phyloP scores from a whole-genome alignment of 53 echinoderm and acorn worm genomes.

The Astropecten irregularis region DNA sequence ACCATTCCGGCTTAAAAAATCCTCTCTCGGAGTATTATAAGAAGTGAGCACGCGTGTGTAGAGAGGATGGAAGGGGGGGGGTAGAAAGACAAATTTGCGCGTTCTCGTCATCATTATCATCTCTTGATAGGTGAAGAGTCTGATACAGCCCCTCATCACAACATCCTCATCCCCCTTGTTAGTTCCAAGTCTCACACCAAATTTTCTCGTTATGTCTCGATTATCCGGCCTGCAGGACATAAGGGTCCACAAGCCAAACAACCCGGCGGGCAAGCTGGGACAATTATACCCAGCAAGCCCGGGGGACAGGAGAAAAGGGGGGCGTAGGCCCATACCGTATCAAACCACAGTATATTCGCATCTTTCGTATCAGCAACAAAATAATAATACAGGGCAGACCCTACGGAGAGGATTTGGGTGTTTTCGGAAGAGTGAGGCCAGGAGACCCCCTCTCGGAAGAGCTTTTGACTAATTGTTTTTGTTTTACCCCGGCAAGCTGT shows the following conservation, averaged over 20 bases:
- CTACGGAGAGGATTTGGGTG: background rate
- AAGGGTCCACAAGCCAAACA: conserved; percentile 32
- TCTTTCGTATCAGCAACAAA: too few species aligned
- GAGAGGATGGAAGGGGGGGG: background rate
- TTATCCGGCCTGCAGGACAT: background rate
- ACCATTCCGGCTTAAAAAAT: too few species aligned
- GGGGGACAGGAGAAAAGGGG: too few species aligned
- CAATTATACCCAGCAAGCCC: too few species aligned
- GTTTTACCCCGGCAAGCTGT: background rate
- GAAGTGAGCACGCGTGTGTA: too few species aligned
- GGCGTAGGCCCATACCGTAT: too few species aligned
- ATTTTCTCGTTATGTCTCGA: conserved; percentile 37
- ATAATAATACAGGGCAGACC: too few species aligned
- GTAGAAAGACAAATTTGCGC: conserved; percentile 3
- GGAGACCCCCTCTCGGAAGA: background rate
- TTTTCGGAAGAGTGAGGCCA: background rate
- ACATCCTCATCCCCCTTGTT: conserved; percentile 9
- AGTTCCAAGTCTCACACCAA: conserved; percentile 32
- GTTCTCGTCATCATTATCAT: background rate
- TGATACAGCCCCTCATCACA: conserved; percentile 1
- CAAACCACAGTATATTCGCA: too few species aligned
- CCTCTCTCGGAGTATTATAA: too few species aligned
- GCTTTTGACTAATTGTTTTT: conserved; percentile 29
- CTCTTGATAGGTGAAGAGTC: background rate
- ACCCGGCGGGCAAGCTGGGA: conserved; percentile 21